phyloP scores from a whole-genome alignment of 2,113 vertebrate species.

The Nothoprocta pentlandii region DNA sequence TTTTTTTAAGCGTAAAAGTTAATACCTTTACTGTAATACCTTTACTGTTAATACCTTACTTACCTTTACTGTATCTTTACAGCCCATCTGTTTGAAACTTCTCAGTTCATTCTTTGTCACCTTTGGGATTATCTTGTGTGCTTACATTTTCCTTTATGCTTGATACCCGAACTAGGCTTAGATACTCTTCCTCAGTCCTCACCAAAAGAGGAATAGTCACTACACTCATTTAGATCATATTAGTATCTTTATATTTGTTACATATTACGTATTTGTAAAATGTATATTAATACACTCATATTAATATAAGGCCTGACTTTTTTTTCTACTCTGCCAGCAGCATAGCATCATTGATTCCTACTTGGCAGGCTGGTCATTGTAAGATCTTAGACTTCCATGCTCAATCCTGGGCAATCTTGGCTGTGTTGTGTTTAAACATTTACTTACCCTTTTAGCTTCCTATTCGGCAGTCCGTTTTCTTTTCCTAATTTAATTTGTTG shows the following conservation, averaged over 20 bases:
- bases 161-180: neutral
- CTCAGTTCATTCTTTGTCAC: neutral
- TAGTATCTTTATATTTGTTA: neutral
- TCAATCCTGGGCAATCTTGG: neutral
- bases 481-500: neutral
- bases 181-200: rapidly evolving
- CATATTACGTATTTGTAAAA: neutral
- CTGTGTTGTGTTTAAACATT: neutral
- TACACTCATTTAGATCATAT: neutral
- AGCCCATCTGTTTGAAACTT: neutral
- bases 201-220: neutral
- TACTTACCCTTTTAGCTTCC: neutral
- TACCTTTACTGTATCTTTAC: neutral
- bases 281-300: neutral
- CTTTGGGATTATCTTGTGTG: neutral
- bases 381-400: neutral
- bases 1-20: neutral
- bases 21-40: neutral
- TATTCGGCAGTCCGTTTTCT: neutral
- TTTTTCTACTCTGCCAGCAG: neutral
- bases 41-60: no score
- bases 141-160: neutral
- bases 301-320: neutral
- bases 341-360: neutral
- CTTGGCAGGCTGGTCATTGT: neutral